Evolutionary conservation across 2,797 vertebrate species (phyloP), one percentile per base, ranked within the genome.

Genomic region (Australoheros facetus): DNA sequence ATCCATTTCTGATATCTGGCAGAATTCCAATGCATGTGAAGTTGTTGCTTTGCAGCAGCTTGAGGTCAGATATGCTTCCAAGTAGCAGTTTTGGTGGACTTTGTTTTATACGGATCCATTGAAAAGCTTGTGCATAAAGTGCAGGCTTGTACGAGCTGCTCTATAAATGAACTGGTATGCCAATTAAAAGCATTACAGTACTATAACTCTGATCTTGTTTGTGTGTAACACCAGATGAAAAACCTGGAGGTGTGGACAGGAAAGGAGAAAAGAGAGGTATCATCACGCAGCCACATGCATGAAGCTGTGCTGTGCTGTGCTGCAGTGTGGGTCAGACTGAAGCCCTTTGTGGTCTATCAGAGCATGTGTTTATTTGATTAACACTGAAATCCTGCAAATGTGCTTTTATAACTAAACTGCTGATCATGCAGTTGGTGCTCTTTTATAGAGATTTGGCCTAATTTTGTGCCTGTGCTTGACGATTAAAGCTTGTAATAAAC

Each of bases 221-320:
- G 39, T 93, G 57, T 89, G 62, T 58, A 55, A 90, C 48, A 58
- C 86, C 86, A 96, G 95, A 96, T 92, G 94, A 95, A 59, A 92
- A 91, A 56, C 86, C 93, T 53, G 85, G 80, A 83, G 88, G 87
- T 32, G 77, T 75, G 26, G 42, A 83, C 42, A 78, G 66, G 73
- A 84, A 79, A 79, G 89, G 83, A 87, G 88, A 89, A 84, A 88
- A 88, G 64, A 90, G 71, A 91, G 93, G 94, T 94, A 94, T 55
- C 0, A 3, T 51, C 58, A 13, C 58, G 69, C 78, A 60, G 60
- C 51, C 2, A 1, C 12, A 1, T 82, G 92, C 87, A 90, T 80
- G 86, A 66, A 30, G 39, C 66, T 64, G 42, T 74, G 75, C 16
- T 64, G 42, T 74, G 75, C 16, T 34, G 57, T 86, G 76, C 48